Base-by-base conservation (phyloP, 2,888 invertebrate genomes). In the Cataglyphis albicans region DNA sequence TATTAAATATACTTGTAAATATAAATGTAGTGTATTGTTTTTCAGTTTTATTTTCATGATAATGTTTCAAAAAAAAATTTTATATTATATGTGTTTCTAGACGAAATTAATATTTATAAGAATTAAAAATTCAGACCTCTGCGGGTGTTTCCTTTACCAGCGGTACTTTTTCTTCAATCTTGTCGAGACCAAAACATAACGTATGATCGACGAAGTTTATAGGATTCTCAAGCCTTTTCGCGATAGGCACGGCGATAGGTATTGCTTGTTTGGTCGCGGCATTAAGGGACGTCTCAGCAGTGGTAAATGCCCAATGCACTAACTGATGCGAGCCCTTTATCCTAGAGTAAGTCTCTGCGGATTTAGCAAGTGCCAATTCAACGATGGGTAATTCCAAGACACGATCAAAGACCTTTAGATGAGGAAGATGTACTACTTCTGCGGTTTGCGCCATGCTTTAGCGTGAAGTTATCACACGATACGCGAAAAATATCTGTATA, bases 171-270 rank as follows among this genome's bases (percentile, higher is more conserved):
- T 96, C 95, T 93, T 97, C 97, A 70, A 97, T 95, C 89, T 96
- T 96, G 83, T 96, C 96, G 59, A 97, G 95, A 57, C 96, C 97
- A 73, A 96, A 96, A 64, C 97, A 97, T n/a, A 97, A 92, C 55
- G 95, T 96, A 76, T 96, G 96, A 93, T 97, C 97, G 9, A 97
- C 96, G 81, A 95, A 95, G 90, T 96, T 88, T 84, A 96, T 96
- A 63, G 96, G 96, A 48, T 93, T 94, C 92, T 96, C 95, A 86
- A 96, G 92, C 90, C 95, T 95, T 84, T 94, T 95, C 18, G 96
- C 96, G 87, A 96, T 96, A 0, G 97, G 97, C 0, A 95, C 96
- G 0, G 95, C 95, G 55, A 95, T 94, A 3, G 96, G 95, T 73
- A 94, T 95, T 9, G 95, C 95, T 75, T 95, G 95, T 89, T 95